These are phyloP conservation scores for Campopleginae sp. DNA, from an alignment of 2,888 invertebrate genomes.

Conservation along the genomic window DNA sequence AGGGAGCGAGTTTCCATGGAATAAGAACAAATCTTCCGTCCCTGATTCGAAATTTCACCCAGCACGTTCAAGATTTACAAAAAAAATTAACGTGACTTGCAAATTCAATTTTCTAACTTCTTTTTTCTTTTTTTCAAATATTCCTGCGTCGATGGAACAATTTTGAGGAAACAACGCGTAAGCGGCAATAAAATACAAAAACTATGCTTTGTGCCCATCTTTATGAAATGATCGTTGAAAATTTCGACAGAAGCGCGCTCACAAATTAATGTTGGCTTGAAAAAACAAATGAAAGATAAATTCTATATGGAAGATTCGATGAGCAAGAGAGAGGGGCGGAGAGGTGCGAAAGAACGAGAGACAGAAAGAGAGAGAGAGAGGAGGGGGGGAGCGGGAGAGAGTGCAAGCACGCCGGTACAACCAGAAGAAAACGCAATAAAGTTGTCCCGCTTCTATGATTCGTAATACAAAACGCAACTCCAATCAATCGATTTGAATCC, in stretches of 20 bases:
- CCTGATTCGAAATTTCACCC: too few relatives aligned
- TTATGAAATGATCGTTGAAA: background rate
- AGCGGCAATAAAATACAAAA: background rate
- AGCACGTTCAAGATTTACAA: too few relatives aligned
- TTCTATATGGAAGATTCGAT: slow-evolving; percentile 21
- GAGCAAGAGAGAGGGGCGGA: background rate
- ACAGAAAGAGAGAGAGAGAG: slow-evolving; percentile 8
- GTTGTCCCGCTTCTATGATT: slow-evolving; percentile 57
- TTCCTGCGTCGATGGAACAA: too few relatives aligned
- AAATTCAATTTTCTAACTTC: too few relatives aligned
- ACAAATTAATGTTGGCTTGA: background rate
- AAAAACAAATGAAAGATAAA: background rate
- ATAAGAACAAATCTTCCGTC: too few relatives aligned
- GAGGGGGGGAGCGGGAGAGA: background rate
- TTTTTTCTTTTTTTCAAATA: background rate
- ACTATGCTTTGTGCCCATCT: background rate
- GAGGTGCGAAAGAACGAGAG: slow-evolving; percentile 70
- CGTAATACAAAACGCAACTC: slow-evolving; percentile 81
- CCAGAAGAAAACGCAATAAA: slow-evolving; percentile 74
- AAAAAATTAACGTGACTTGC: too few relatives aligned
- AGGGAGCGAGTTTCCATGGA: too few relatives aligned
- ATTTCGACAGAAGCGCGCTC: background rate
- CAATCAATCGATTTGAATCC: slow-evolving; percentile 77
- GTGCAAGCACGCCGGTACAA: slow-evolving; percentile 84
- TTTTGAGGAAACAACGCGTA: background rate